These are phyloP conservation scores for Plebejus melissa DNA, from an alignment of 2,888 invertebrate genomes.

Conservation along the genomic window DNA sequence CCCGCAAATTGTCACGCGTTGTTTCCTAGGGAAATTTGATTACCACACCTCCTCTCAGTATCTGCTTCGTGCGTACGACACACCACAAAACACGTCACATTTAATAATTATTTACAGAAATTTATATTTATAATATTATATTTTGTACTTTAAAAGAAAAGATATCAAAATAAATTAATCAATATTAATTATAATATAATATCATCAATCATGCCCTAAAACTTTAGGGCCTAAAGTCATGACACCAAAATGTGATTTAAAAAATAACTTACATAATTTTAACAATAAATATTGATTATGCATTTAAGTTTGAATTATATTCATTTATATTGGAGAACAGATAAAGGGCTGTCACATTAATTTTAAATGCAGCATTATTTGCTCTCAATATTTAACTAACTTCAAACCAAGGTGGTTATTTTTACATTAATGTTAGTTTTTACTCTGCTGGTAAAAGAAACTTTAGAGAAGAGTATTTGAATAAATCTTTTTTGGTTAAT, in stretches of 20 bases:
- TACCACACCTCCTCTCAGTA: too few species aligned
- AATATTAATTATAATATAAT: not conserved
- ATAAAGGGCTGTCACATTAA: not conserved
- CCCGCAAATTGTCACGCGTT: too few species aligned
- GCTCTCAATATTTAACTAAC: not conserved
- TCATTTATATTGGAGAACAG: not conserved
- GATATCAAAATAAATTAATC: not conserved
- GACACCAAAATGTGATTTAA: not conserved
- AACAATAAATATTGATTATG: not conserved
- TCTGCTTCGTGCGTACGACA: not conserved
- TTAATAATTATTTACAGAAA: not conserved
- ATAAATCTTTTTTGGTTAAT: conserved; percentile 2
- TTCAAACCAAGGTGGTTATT: too few species aligned
- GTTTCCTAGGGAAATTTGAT: too few species aligned
- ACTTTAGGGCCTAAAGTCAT: too few species aligned
- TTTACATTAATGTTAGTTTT: too few species aligned
- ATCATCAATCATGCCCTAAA: too few species aligned
- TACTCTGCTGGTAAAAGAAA: too few species aligned
- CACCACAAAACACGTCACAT: not conserved
- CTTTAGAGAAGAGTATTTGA: too few species aligned
- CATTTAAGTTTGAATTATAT: not conserved
- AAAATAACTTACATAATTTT: not conserved
- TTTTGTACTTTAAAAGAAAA: not conserved
- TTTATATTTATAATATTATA: not conserved
- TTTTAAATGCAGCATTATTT: not conserved